Evolutionary conservation across 2,888 invertebrate genomes (phyloP).

Genomic region (Plutella xylostella): DNA sequence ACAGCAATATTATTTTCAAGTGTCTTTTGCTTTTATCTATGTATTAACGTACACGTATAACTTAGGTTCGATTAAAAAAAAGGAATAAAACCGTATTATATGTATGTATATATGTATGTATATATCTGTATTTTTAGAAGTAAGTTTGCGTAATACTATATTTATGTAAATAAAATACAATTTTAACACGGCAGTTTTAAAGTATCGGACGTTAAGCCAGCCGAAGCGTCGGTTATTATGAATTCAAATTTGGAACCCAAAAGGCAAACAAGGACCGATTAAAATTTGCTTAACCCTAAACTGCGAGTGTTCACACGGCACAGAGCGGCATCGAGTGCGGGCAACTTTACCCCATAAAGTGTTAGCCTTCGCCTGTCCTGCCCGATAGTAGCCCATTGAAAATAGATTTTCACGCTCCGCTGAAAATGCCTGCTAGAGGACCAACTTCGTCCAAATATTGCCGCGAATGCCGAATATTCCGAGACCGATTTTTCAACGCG

Average conservation of each 20-base stretch:
- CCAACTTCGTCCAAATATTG: constrained; percentile 57
- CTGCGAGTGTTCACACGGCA: constrained; percentile 27
- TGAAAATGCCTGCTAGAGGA: constrained; percentile 40
- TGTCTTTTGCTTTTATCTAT: not conserved
- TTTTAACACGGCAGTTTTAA: not conserved
- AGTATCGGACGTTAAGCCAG: too few relatives aligned
- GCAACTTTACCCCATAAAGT: constrained; percentile 57
- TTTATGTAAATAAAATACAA: not conserved
- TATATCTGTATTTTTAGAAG: not conserved
- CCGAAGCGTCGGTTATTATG: too few relatives aligned
- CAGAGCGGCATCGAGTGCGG: constrained; percentile 37
- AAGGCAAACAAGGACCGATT: constrained; percentile 47
- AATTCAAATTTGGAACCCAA: too few relatives aligned
- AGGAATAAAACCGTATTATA: too few relatives aligned
- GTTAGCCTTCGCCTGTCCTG: constrained; percentile 48
- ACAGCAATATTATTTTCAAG: too few relatives aligned
- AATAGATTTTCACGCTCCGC: constrained; percentile 67
- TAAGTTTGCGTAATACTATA: not conserved
- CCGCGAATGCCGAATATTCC: not conserved
- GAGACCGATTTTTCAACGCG: not conserved
- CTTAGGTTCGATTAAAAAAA: too few relatives aligned
- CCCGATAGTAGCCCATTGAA: constrained; percentile 67
- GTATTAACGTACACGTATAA: too few relatives aligned
- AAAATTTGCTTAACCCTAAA: constrained; percentile 63
- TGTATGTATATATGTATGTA: too few relatives aligned